Base-by-base conservation (phyloP, 1,140 invertebrate species). In the Battus philenor region DNA sequence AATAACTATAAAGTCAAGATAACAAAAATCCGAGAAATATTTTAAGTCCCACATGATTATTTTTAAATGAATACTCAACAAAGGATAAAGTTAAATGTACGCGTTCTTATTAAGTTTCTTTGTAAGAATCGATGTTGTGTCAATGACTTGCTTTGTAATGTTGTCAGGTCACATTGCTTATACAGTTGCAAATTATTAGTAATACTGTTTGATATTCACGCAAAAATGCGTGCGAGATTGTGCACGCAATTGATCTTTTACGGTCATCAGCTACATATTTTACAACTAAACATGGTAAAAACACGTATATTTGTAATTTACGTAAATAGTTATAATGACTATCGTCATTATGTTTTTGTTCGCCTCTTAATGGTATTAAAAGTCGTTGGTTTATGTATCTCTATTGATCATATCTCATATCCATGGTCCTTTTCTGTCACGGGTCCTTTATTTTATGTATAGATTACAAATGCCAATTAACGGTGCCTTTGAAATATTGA, bases 171-270 rank as follows among this genome's bases (percentile, higher is more conserved):
- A 10, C 38, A 29, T 41, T 41, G 13, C 29, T 41, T 27, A 26
- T 15, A 41, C 29, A 29, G 8, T 9, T 26, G 18, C 38, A n/a
- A n/a, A n/a, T n/a, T n/a, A n/a, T n/a, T n/a, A n/a, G n/a, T n/a
- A n/a, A n/a, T 13, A 27, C 1, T 16, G 4, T 41, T 16, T 8
- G 24, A 10, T 0, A 24, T 26, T 13, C 9, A 17, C 13, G 38
- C 38, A 26, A 41, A 34, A 41, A 41, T 41, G 24, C 38, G 24
- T 41, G 38, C 13, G 29, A 41, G 10, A 16, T 41, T 16, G n/a
- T 15, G 13, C 24, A 27, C 38, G 38, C 13, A 41, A 27, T 27
- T 27, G 10, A 8, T 26, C 36, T 13, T 39, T 26, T 39, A 39
- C 22, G 22, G 11, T 26, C 6, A 4, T 26, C 16, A 16, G 10